Base-by-base conservation (phyloP, 2,888 invertebrate species). In the Hofmannophila pseudospretella region DNA sequence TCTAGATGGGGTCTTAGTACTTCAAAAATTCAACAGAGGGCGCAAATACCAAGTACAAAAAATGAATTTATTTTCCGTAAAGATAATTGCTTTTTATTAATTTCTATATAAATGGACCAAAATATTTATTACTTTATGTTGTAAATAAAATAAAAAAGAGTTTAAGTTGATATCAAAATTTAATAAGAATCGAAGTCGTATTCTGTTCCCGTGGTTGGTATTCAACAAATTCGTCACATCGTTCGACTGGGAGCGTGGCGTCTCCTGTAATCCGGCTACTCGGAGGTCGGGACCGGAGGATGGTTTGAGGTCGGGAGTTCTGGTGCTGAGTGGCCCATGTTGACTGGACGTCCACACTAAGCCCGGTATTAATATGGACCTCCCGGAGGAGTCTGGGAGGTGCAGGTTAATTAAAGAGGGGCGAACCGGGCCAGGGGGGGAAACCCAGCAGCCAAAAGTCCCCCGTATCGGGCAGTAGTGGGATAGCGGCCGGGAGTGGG, bases 391-490 rank as follows among this genome's bases (percentile, higher is more conserved):
- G 91, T 92, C 90, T 62, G 75, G 75, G 77, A 60, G 73, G 71
- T 80, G 79, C 85, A 86, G 86, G 97, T 97, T 94, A 90, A 90
- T 92, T 94, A 96, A 97, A 92, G 97, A 96, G 96, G 92, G 95
- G 94, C 93, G 96, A 89, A 97, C 90, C 94, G 97, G 97, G 96
- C 95, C 96, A 97, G n/a, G 97, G 93, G 95, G 95, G 95, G 96
- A 94, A 95, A 96, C 95, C 92, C 94, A 97, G 96, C 97, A 97
- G 96, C 96, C 96, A 96, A 97, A 96, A 97, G 96, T 94, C n/a
- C 94, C 92, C 96, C 96, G 96, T 94, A 96, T 95, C 91, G 92
- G 89, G 94, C 95, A 95, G 96, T 97, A 96, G 96, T 94, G 96
- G 96, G 96, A 96, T 95, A 93, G 97, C 96, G 95, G 93, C 94